Evolutionary conservation across 2,113 vertebrate genomes (phyloP).

Genomic region (Neogale vison): DNA sequence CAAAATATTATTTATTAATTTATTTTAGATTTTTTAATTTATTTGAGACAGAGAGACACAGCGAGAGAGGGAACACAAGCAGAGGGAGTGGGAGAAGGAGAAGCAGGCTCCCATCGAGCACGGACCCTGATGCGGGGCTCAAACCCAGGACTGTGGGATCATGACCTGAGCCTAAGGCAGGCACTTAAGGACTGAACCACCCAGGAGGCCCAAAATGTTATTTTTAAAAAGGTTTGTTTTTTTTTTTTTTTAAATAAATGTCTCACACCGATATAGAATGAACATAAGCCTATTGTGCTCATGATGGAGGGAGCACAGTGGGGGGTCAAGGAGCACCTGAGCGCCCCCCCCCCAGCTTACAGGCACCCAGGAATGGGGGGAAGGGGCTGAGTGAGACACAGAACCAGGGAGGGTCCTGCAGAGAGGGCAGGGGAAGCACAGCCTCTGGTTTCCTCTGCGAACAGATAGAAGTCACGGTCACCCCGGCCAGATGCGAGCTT

Average conservation of each 20-base stretch:
- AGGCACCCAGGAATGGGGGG: accelerated
- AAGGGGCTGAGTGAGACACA: not conserved
- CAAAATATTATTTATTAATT: not conserved
- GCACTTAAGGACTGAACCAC: no score
- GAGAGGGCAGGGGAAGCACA: no score
- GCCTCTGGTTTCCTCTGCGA: not conserved
- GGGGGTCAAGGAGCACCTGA: not conserved
- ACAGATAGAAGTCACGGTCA: not conserved
- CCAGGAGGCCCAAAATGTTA: not conserved
- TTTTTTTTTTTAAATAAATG: not conserved
- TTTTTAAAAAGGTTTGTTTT: not conserved
- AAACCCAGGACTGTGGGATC: no score
- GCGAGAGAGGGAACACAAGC: no score
- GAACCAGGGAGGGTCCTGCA: not conserved
- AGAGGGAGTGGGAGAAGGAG: no score
- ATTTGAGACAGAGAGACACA: no score
- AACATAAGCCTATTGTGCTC: not conserved
- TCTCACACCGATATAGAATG: not conserved
- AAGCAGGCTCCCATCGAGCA: no score
- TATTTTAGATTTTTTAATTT: no score
- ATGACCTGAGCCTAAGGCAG: no score
- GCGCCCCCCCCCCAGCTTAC: no score
- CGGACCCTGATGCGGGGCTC: no score
- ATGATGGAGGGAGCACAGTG: accelerated
- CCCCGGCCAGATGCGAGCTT: not conserved